phyloP scores from a whole-genome alignment of 1,140 invertebrate genomes.

The Schlechtendalia chinensis region DNA sequence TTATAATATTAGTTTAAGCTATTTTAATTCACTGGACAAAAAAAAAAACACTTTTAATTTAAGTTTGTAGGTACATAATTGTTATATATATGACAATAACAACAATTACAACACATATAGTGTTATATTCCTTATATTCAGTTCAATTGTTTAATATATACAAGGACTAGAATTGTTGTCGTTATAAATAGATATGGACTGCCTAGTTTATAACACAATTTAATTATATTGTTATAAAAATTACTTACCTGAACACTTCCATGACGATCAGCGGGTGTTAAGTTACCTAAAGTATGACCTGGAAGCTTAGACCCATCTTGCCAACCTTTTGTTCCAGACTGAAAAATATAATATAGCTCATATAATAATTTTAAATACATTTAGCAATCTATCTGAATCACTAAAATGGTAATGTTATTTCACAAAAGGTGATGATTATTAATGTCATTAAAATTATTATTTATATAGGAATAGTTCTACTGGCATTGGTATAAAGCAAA shows the following conservation, averaged over 20 bases:
- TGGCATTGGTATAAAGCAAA: background rate
- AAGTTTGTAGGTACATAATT: no score
- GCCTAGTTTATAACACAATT: background rate
- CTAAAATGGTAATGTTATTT: background rate
- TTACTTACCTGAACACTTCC: constrained; percentile 87
- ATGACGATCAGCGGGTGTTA: constrained; percentile 89
- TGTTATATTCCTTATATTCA: no score
- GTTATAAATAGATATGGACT: no score
- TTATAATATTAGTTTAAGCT: no score
- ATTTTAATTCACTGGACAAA: no score
- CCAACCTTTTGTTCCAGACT: constrained; percentile 59
- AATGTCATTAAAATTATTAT: background rate
- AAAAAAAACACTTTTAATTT: no score
- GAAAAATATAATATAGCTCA: constrained; percentile 4
- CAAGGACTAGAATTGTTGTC: no score
- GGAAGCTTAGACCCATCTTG: constrained; percentile 64
- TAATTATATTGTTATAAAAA: constrained; percentile 11
- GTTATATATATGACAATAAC: no score
- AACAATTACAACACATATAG: no score
- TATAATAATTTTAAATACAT: background rate
- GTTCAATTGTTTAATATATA: no score
- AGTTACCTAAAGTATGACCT: constrained; percentile 63
- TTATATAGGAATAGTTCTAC: constrained; percentile 24
- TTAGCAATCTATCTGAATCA: background rate
- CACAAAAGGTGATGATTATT: background rate